Conservation (phyloP, 2,113 vertebrate genomes). For the Alexandromys fortis region DNA sequence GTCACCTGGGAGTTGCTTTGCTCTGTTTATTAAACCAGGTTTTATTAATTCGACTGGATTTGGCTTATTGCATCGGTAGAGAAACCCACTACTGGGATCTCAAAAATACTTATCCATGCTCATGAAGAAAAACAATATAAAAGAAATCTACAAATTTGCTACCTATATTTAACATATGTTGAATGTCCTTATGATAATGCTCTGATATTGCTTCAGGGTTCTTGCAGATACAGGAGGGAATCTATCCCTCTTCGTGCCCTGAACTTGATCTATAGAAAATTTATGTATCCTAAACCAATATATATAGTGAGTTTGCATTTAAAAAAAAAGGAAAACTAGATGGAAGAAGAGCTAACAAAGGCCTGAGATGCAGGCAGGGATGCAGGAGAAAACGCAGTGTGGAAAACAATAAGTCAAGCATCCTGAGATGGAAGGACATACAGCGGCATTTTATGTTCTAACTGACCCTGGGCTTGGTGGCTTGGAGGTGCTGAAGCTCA, state of each 20-base stretch:
- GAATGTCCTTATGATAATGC: background rate
- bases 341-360: background rate
- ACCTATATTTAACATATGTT: background rate
- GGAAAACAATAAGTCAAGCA: background rate
- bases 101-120: no score
- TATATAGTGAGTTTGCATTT: background rate
- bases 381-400: background rate
- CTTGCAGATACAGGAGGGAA: background rate
- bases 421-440: background rate
- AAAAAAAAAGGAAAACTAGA: background rate
- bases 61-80: no score
- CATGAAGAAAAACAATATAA: background rate
- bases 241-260: background rate
- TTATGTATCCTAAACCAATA: constrained; percentile 1
- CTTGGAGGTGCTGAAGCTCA: background rate
- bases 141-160: background rate
- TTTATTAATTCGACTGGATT: no score
- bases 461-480: background rate
- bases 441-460: background rate
- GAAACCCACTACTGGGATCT: no score
- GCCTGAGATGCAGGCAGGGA: background rate
- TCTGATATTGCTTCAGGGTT: background rate
- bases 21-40: no score
- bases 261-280: background rate
- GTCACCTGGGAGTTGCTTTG: no score